Base-by-base conservation (phyloP, 2,888 invertebrate species). In the Gisinianus flammeolus region DNA sequence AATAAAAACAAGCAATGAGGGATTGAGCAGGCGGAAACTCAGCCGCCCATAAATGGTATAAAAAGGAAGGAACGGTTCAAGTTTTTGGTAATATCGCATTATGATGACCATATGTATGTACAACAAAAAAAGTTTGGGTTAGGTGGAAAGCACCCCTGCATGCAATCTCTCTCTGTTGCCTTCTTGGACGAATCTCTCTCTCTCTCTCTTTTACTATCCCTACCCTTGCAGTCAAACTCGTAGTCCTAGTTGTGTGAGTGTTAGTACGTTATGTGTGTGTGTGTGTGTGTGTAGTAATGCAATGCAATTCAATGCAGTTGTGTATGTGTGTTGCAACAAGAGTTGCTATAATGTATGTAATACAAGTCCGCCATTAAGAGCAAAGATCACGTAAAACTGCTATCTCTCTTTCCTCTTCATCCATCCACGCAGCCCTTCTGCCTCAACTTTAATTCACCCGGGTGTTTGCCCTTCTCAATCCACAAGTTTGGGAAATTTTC, bases 331-430 rank as follows among this genome's bases (percentile, higher is more conserved):
- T 26, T 67, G 68, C 68, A 68, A 68, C 44, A 35, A 31, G 30
- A 44, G 5, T 8, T 68, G 31, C n/a, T 44, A 30, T 35, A 58
- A 73, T 54, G 71, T 56, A 71, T 73, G 73, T 72, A 77, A 81
- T 80, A 80, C 81, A 83, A 82, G 82, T 82, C 82, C 76, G 79
- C 83, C 82, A 84, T 84, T 84, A 84, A 84, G 82, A 80, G 83
- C 81, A 83, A 84, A 84, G 81, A 83, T 83, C 84, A 84, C 84
- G 84, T 84, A 82, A 78, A 80, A 78, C 76, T 74, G 71, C 78
- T 78, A 80, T 80, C 80, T 80, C 78, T 80, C 79, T 79, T 80
- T 74, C 64, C 44, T 74, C 64, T 35, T 64, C 79, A 77, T 81
- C 78, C 78, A 79, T 77, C 73, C 80, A 79, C 80, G 77, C 81